Base-by-base conservation (phyloP, 2,888 invertebrate genomes). In the Drosophila differens region DNA sequence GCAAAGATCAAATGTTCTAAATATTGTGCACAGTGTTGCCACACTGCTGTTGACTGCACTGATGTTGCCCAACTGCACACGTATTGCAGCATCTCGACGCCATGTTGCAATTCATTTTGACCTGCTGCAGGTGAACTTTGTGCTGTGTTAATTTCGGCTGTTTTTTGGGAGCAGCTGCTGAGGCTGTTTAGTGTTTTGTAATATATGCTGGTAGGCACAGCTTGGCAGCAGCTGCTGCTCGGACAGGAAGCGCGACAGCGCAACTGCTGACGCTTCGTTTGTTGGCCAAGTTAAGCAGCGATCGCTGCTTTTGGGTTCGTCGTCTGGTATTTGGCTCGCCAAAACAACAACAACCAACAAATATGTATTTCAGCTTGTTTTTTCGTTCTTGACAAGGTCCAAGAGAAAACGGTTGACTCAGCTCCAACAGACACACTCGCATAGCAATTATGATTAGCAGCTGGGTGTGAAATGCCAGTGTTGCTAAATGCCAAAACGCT, bases 51-150 rank as follows among this genome's bases (percentile, higher is more conserved):
- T 47, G 47, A 37, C 19, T n/a, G 41, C 12, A 37, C 47, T 49
- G 12, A n/a, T 67, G 60, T 80, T 77, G 77, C 70, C 60, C 35
- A 74, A 77, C 55, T 70, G 57, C 28, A 52, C 55, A 30, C 22
- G 39, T 32, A 57, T 71, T 76, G 65, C 76, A 72, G 77, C 77
- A 76, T 77, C 72, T 28, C 25, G 41, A 54, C 35, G 69, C 66
- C 41, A 51, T 81, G 76, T 76, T 76, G 76, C 69, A 82, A 79
- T 74, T 71, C 49, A n/a, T 47, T 47, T 25, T 28, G 54, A 64
- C 65, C 66, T 68, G 72, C 25, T 65, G 84, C 85, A 89, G 82
- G 72, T 82, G 84, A 83, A 82, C 82, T 83, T 78, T 85, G 62
- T 54, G 73, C 72, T 75, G 67, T 49, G 47, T 65, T 63, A 53